Evolutionary conservation across 2,113 vertebrate genomes (phyloP).

Genomic region (Grantiella picta): DNA sequence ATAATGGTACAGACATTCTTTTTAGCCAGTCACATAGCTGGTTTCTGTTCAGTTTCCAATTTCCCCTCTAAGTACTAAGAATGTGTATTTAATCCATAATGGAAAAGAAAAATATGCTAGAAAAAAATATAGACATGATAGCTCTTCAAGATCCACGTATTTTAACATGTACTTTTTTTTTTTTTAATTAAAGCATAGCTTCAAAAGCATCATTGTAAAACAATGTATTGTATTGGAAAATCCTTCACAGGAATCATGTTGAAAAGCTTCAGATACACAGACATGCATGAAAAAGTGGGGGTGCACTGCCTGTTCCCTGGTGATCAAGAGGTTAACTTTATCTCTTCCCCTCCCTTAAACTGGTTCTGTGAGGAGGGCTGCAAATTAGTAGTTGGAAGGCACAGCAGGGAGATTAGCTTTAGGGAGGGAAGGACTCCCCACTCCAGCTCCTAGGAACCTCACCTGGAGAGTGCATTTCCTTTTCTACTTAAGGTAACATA

Average conservation of each 20-base stretch:
- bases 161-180: neutral
- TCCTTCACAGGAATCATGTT: neutral
- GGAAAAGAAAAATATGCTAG: neutral
- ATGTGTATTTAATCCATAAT: neutral
- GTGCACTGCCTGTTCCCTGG: neutral
- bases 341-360: conserved; percentile 25
- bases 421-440: neutral
- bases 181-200: neutral
- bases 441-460: conserved; percentile 2
- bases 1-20: neutral
- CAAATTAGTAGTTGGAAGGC: conserved; percentile 31
- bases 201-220: neutral
- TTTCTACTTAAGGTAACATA: neutral
- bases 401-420: conserved; percentile 18
- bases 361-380: conserved; percentile 23
- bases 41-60: neutral
- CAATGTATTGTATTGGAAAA: neutral
- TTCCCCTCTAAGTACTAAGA: neutral
- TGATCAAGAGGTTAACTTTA: conserved; percentile 17
- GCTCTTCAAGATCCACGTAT: neutral
- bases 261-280: neutral
- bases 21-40: neutral
- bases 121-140: neutral
- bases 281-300: neutral
- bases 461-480: conserved; percentile 5